Percentiles rank a stretch among this genome's conserved stretches.
phyloP scores from a whole-genome alignment of 1,140 invertebrate genomes.

The Anthonomus grandis region DNA sequence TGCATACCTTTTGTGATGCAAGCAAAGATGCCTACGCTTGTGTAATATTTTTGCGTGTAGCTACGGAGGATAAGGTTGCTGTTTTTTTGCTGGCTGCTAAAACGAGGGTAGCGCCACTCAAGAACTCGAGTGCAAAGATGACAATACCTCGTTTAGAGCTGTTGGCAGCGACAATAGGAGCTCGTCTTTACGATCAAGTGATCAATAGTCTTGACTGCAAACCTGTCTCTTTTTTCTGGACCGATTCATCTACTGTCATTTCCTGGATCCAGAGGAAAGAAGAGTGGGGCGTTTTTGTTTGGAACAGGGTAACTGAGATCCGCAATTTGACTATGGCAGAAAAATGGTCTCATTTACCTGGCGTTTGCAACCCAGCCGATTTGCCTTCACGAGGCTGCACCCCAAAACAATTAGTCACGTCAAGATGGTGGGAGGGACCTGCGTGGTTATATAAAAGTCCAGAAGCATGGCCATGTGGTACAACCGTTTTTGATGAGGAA shows the following conservation, averaged over 20 bases:
- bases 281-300: slow-evolving; percentile 36
- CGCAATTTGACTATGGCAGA: slow-evolving; percentile 32
- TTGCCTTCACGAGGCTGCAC: slow-evolving; percentile 43
- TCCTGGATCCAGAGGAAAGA: slow-evolving; percentile 32
- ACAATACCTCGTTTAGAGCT: slow-evolving; percentile 39
- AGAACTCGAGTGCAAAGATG: slow-evolving; percentile 16
- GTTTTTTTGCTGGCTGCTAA: slow-evolving; percentile 32
- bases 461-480: slow-evolving; percentile 32
- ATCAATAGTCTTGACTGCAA: background rate
- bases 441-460: slow-evolving; percentile 33
- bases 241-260: slow-evolving; percentile 28
- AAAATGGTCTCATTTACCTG: slow-evolving; percentile 46
- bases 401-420: slow-evolving; percentile 23
- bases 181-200: slow-evolving; percentile 2
- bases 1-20: slow-evolving; percentile 22
- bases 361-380: slow-evolving; percentile 47
- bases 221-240: background rate
- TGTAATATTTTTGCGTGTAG: slow-evolving; percentile 25
- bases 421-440: slow-evolving; percentile 34
- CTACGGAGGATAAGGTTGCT: background rate
- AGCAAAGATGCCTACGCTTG: slow-evolving; percentile 14
- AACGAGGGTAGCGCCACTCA: slow-evolving; percentile 31
- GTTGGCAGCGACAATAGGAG: slow-evolving; percentile 23
- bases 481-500: background rate
- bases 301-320: slow-evolving; percentile 42